Base-by-base conservation (phyloP, 2,797 vertebrate species). In the Neoniphon sammara region DNA sequence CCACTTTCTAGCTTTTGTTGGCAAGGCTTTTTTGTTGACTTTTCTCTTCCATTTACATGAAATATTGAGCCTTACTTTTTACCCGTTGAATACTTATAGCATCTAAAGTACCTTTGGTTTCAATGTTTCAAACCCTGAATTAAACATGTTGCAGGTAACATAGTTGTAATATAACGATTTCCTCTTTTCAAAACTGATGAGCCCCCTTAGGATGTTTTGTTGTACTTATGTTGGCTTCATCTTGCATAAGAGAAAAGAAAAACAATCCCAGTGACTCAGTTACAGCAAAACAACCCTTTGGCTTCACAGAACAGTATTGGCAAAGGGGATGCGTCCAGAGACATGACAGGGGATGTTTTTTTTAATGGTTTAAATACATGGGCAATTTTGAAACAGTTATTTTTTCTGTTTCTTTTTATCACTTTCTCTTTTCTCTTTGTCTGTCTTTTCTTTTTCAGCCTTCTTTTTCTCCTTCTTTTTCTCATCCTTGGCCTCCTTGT, bases 401-500 rank as follows among this genome's bases (percentile, higher is more conserved):
- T 75, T 75, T 78, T 74, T 82, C 34, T 10, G 20, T 68, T 80
- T 87, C 44, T 75, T 87, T 18, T 39, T 57, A 1, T 70, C 20
- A 54, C 81, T 83, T 66, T 68, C 65, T 34, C 56, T 46, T 0
- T 84, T 88, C 5, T 89, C 80, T 47, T 83, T 85, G 11, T 52
- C 79, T 3, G 42, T 69, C 0, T 23, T 85, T 50, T 87, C 77
- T 57, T 90, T 52, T 0, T 88, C 83, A 0, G 70, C 88, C 30
- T 66, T 88, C 77, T 84, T 93, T 78, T 91, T 93, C 80, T 93
- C 89, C 77, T 70, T 92, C 78, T 92, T 93, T 64, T 87, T 93
- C 68, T 91, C 88, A 0, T 91, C 86, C 80, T 90, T 94, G 56
- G 90, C 85, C 84, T 93, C 84, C 85, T 96, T 96, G 90, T 97